These are phyloP conservation scores for Oreamnos americanus DNA, from an alignment of 2,113 vertebrate species.

Conservation along the genomic window DNA sequence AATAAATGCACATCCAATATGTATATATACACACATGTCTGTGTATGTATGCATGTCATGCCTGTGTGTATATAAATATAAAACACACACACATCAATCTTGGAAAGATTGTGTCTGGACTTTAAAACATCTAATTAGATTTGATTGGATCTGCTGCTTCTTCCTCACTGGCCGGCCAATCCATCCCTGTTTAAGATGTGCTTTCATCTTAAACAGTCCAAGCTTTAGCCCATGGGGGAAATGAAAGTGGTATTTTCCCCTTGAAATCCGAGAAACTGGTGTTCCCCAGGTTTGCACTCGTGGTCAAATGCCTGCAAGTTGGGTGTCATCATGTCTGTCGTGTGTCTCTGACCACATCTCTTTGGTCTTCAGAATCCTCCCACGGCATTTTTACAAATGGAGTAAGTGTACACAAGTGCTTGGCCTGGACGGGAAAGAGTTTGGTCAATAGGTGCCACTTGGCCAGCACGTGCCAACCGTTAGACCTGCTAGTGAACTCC, in stretches of 20 bases:
- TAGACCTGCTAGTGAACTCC: neutral
- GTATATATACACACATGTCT: neutral
- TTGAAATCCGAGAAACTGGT: neutral
- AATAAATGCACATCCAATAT: neutral
- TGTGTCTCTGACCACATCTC: neutral
- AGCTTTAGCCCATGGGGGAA: neutral
- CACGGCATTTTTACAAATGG: neutral
- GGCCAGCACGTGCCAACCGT: neutral
- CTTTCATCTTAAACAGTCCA: neutral
- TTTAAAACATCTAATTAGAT: slow-evolving; percentile 3
- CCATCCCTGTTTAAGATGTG: neutral
- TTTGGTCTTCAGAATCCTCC: neutral
- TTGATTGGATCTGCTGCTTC: neutral
- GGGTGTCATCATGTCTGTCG: neutral
- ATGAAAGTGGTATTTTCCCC: neutral
- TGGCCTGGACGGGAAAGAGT: neutral
- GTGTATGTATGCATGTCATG: neutral
- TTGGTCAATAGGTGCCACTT: too few species aligned
- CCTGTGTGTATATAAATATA: neutral
- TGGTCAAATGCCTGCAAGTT: neutral
- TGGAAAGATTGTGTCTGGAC: neutral
- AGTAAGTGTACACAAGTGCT: neutral
- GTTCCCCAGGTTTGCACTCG: neutral
- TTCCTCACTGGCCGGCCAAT: neutral
- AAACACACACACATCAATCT: neutral